phyloP scores from a whole-genome alignment of 2,888 invertebrate genomes.

The Lymantria monacha region DNA sequence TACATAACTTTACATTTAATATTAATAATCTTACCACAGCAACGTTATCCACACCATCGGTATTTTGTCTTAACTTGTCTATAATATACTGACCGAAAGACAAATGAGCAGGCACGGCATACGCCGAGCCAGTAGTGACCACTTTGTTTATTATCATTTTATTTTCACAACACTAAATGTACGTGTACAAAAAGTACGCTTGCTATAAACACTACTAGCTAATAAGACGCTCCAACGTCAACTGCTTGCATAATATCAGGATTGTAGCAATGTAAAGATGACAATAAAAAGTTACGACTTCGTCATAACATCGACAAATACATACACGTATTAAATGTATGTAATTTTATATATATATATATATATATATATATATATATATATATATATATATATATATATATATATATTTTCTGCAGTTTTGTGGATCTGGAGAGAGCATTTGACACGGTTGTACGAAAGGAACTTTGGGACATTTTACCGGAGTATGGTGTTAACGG shows the following conservation, averaged over 20 bases:
- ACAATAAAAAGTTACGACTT: no score
- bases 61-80: slow-evolving; percentile 44
- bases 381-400: no score
- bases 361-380: no score
- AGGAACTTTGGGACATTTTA: no score
- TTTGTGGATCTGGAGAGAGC: no score
- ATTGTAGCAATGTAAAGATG: not conserved
- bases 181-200: not conserved
- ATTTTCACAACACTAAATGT: not conserved
- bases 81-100: slow-evolving; percentile 55
- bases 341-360: no score
- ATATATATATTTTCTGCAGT: no score
- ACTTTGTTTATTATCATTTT: slow-evolving; percentile 42
- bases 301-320: no score
- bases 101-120: slow-evolving; percentile 51
- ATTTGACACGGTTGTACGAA: no score
- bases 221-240: not conserved
- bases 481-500: no score
- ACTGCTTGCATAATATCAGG: not conserved
- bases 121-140: slow-evolving; percentile 51
- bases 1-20: no score
- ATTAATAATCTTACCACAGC: slow-evolving; percentile 47
- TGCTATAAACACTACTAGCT: not conserved
- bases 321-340: no score
- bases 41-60: slow-evolving; percentile 32